Evolutionary conservation across 2,888 invertebrate genomes (phyloP), one percentile per base, ranked within the genome.

Genomic region (Villa cingulata): DNA sequence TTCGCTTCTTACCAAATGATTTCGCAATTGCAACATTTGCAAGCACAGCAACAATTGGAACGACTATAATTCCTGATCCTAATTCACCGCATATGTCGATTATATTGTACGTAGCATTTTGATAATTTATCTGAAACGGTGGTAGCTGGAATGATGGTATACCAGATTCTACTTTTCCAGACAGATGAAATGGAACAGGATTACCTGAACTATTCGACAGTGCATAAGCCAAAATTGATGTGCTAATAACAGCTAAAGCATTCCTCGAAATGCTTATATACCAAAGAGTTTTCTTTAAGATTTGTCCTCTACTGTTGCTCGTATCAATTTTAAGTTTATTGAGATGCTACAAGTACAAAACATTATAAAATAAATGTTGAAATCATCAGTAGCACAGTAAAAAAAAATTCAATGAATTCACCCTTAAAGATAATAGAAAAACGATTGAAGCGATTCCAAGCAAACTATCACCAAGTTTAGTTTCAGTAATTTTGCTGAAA

Each of bases 1-100:
- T 32, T 7, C 15, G 18, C 5, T 23, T 72, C 78, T 77, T 71
- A 92, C 94, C 78, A 70, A 92, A 95, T 9, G 90, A 84, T 72
- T 94, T 95, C 15, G 91, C 92, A 56, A 96, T 95, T 29, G 95
- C 92, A 49, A 94, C 86, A 62, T 92, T 90, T 44, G 92, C 91
- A 51, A 95, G 71, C 48, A 95, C 82, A 53, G 86, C 83, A 47
- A 94, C 81, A 32, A 94, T 65, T 4, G 95, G 91, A 56, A 91
- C 72, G 53, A 95, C 77, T 46, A 85, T 58, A 43, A 92, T 75
- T 14, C 87, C 87, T 46, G 81, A 73, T 49, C 89, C 86, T 49
- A 94, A 74, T 58, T 78, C 74, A 50, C 74, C 69, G 48, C 80
- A 74, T 77, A 88, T 85, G 55, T 80, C 81, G 6, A 70, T 45